Evolutionary conservation across 2,888 invertebrate species (phyloP).

Genomic region (Platypus cylindrus): DNA sequence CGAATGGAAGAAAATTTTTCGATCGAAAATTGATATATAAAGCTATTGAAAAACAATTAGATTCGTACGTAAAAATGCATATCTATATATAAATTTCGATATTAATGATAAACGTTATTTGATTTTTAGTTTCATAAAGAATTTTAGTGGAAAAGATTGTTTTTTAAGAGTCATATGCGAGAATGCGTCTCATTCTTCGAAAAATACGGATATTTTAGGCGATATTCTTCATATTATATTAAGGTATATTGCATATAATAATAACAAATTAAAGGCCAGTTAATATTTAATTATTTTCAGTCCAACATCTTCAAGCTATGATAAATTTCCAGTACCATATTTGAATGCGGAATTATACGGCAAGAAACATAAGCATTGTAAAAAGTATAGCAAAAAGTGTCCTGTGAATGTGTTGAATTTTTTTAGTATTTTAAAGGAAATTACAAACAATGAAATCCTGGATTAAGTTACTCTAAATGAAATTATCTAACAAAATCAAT

Average conservation of each 20-base stretch:
- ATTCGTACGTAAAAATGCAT: constrained; percentile 9
- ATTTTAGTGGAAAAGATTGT: constrained; percentile 12
- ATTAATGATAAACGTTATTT: no score
- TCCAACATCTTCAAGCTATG: constrained; percentile 11
- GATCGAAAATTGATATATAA: constrained; percentile 10
- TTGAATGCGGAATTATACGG: constrained; percentile 12
- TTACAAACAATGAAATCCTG: constrained; percentile 7
- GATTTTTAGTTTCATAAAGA: constrained; percentile 10
- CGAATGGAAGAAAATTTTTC: constrained; percentile 9
- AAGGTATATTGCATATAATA: constrained; percentile 10
- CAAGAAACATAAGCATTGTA: constrained; percentile 10
- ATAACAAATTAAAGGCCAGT: no score
- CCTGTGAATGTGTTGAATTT: constrained; percentile 11
- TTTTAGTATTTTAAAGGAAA: constrained; percentile 11
- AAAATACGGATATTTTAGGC: constrained; percentile 14
- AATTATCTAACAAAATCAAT: background rate
- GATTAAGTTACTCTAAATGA: background rate
- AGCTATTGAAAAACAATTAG: constrained; percentile 13
- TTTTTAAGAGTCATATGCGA: constrained; percentile 14
- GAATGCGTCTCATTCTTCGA: constrained; percentile 10
- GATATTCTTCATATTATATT: constrained; percentile 14
- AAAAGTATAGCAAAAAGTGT: constrained; percentile 13
- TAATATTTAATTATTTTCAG: no score
- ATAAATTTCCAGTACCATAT: constrained; percentile 10
- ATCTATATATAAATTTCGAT: background rate